Base-by-base conservation (phyloP, 2,113 vertebrate species). In the Sylvietta virens region DNA sequence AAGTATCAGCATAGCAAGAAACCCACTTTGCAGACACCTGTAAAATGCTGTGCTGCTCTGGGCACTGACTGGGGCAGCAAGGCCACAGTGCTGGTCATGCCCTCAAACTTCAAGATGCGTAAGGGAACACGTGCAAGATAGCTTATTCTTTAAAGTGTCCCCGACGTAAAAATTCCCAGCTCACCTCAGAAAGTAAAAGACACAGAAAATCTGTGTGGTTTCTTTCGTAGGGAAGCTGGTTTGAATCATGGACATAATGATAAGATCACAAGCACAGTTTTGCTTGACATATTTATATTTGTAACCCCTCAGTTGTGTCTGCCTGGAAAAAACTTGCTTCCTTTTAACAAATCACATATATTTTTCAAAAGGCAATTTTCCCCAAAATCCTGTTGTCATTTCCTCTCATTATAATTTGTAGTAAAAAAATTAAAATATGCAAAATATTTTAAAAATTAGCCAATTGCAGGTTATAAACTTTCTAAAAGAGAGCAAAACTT, bases 51-150 rank as follows among this genome's bases (percentile, higher is more conserved):
- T n/a, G 67, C 42, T 31, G 56, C 40, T 83, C 57, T 13, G 30
- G 40, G 48, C 3, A 0, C 44, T 42, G 44, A 30, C 27, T 26
- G 23, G 31, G 56, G 39, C 67, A 44, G 81, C 0, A 0, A 91
- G 48, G 48, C 44, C 65, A 61, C 6, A 1, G 45, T 9, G 26
- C 50, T 10, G 21, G 40, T 67, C 3, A 0, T 64, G 62, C 15
- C 33, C 57, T 48, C 14, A 31, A 30, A 37, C 11, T 54, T 35
- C 77, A 84, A 92, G 76, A 56, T 81, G 56, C 66, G 57, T 37
- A 81, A 71, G 58, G 8, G 61, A 71, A 72, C 42, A 42, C 7
- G 44, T 1, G 2, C 35, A 47, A 64, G 30, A 64, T 21, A 48
- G 22, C 35, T 62, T 69, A 44, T 44, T 69, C 47, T 64, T 57